Evolutionary conservation across 2,113 vertebrate genomes (phyloP).

Genomic region (Axis porcinus): DNA sequence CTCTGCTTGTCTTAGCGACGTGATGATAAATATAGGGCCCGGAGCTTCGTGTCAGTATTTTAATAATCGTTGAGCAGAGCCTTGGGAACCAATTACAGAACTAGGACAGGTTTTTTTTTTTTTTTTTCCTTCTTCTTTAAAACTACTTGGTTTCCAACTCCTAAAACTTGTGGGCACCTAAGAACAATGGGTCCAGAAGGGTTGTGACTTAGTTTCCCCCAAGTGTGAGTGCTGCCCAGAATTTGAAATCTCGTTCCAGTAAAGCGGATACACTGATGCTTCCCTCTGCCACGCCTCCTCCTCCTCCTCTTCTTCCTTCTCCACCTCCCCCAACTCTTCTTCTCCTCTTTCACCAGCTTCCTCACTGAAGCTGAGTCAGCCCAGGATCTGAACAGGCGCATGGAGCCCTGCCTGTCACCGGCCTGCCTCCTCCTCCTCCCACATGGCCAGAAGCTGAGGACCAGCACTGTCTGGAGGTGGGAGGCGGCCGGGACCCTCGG

Average conservation of each 20-base stretch:
- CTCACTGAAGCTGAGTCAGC: neutral
- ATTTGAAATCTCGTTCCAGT: neutral
- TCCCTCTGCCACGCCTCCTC: neutral
- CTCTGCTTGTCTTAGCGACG: neutral
- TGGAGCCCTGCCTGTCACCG: neutral
- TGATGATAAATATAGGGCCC: slow-evolving; percentile 37
- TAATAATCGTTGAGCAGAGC: slow-evolving; percentile 59
- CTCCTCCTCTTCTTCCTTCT: neutral
- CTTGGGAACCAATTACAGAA: slow-evolving; percentile 63
- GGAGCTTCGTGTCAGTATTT: slow-evolving; percentile 22
- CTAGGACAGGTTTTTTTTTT: slow-evolving; percentile 16
- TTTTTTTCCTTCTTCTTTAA: neutral
- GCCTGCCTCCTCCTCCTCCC: neutral
- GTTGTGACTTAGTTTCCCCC: slow-evolving; percentile 40
- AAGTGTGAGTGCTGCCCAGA: neutral
- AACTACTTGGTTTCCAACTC: slow-evolving; percentile 33
- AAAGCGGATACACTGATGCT: neutral
- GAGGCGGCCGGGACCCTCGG: neutral
- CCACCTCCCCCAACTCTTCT: too few relatives aligned
- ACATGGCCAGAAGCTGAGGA: too few relatives aligned
- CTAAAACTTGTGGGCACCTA: neutral
- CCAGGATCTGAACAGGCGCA: neutral
- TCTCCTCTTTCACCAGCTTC: neutral
- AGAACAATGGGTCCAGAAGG: neutral
- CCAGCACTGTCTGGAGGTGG: fast-evolving